These are phyloP conservation scores for Gymnoscopelus braueri DNA, from an alignment of 2,797 vertebrate genomes.

Conservation along the genomic window DNA sequence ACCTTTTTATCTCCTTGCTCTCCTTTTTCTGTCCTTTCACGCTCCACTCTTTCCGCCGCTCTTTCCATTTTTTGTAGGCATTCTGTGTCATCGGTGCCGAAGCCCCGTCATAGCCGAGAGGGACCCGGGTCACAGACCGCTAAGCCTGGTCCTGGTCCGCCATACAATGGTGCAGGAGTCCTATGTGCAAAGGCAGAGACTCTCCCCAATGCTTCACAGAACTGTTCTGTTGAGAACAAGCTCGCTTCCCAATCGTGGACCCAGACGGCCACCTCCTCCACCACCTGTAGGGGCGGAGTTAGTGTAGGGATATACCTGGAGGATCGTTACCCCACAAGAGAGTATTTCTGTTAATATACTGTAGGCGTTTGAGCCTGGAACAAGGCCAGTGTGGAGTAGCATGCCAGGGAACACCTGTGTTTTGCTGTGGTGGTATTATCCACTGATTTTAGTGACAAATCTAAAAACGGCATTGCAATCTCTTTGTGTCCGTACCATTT, in stretches of 20 bases:
- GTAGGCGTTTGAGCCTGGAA: conserved; percentile 29
- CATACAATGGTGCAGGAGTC: conserved; percentile 54
- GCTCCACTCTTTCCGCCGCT: conserved; percentile 51
- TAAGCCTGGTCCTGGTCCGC: conserved; percentile 55
- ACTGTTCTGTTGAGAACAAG: conserved; percentile 61
- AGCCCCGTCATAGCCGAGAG: conserved; percentile 65
- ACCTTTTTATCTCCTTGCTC: conserved; percentile 51
- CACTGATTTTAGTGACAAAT: conserved; percentile 18
- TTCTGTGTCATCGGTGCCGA: conserved; percentile 69
- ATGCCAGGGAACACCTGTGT: conserved; percentile 30
- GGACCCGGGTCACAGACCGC: conserved; percentile 58
- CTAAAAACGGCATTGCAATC: conserved; percentile 30
- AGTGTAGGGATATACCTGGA: conserved; percentile 48
- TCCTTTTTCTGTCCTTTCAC: conserved; percentile 26
- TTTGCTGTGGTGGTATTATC: conserved; percentile 56
- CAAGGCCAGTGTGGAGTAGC: conserved; percentile 25
- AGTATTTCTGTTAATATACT: conserved; percentile 62
- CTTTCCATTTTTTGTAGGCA: conserved; percentile 64
- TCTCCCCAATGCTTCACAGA: conserved; percentile 55
- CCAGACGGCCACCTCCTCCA: conserved; percentile 53
- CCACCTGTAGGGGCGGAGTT: conserved; percentile 37
- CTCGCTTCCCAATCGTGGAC: conserved; percentile 66
- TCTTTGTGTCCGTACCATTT: conserved; percentile 31
- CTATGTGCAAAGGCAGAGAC: conserved; percentile 47
- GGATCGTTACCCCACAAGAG: conserved; percentile 49